Base-by-base conservation (phyloP, 2,113 vertebrate genomes). In the Mustelus asterias region DNA sequence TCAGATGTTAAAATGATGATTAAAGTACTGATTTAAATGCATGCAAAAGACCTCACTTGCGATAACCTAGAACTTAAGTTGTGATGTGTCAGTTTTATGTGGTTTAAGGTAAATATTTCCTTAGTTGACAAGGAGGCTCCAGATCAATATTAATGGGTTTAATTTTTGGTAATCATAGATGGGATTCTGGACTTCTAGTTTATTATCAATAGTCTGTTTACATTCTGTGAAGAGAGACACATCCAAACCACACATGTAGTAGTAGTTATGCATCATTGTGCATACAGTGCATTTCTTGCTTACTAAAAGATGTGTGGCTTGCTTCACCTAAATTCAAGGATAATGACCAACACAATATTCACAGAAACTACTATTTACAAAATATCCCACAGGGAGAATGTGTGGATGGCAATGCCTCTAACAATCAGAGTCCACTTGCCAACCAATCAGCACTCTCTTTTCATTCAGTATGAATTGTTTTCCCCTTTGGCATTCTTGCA, bases 61-160 rank as follows among this genome's bases (percentile, higher is more conserved):
- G 1, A 14, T 95, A 90, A 54, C 88, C 11, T 33, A 1, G 67
- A 44, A 95, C 24, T 48, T 67, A 37, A 24, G 72, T 13, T 94
- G 96, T 96, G 96, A 96, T 97, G 97, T 97, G 96, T 96, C 96
- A 94, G 96, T 97, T 96, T 97, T 96, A 96, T 96, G 96, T 96
- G 85, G 96, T 67, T 96, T 96, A n/a, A 72, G 96, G 96, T 96
- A 96, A 96, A 96, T 94, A 96, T 96, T 96, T 96, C 67, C 37
- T 60, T 54, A 0, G 96, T 96, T 96, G 96, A 96, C 90, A 26
- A 16, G 92, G 80, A 92, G 67, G 70, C 78, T 89, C 0, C 0
- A 26, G 37, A 48, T 54, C 44, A 95, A 22, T 60, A 37, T 63
- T 20, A 41, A 67, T 60, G 65, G 60, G 7, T 67, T 65, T 94